Conservation (phyloP, 2,888 invertebrate genomes). For the Caenorhabditis sp. region DNA sequence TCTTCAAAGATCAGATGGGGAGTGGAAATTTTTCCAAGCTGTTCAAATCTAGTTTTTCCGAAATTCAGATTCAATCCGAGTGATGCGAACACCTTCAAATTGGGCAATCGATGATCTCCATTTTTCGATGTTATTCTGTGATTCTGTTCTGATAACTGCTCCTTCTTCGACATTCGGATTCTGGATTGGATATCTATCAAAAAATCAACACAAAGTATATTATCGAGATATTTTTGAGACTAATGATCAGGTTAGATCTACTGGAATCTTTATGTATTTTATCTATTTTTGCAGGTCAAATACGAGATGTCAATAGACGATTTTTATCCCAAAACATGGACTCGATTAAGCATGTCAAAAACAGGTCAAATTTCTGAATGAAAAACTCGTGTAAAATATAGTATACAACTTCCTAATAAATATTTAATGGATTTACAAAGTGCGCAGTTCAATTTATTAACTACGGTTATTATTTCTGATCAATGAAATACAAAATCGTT, state of each 20-base stretch:
- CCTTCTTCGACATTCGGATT: slow-evolving; percentile 33
- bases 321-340: slow-evolving; percentile 30
- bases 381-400: too few relatives aligned
- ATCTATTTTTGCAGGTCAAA: slow-evolving; percentile 25
- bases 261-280: not conserved
- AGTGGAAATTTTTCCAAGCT: too few relatives aligned
- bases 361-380: slow-evolving; percentile 9
- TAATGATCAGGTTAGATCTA: slow-evolving; percentile 14
- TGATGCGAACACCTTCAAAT: not conserved
- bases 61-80: not conserved
- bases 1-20: not conserved
- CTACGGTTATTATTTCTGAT: too few relatives aligned
- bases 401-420: too few relatives aligned
- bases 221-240: slow-evolving; percentile 30
- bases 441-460: too few relatives aligned
- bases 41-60: too few relatives aligned
- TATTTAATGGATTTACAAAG: too few relatives aligned
- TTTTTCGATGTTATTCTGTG: slow-evolving; percentile 24
- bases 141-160: slow-evolving; percentile 32
- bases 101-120: slow-evolving; percentile 21
- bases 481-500: too few relatives aligned
- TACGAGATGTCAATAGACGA: slow-evolving; percentile 22
- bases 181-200: slow-evolving; percentile 35
- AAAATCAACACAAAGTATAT: slow-evolving; percentile 19
- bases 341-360: slow-evolving; percentile 13